phyloP scores from a whole-genome alignment of 53 echinoderm and acorn worm genomes.

The Crossaster papposus region DNA sequence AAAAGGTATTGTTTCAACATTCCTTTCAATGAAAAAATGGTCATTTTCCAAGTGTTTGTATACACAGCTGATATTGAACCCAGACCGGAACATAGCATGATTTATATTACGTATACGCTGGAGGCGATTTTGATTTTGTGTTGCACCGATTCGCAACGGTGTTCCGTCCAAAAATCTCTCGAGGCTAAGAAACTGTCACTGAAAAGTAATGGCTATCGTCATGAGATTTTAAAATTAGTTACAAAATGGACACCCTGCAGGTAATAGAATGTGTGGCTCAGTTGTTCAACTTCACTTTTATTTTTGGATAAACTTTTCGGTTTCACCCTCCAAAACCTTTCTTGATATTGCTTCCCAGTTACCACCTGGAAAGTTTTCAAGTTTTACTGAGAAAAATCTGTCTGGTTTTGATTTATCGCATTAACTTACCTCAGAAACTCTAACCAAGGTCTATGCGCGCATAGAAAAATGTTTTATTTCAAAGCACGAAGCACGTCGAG shows the following conservation, averaged over 20 bases:
- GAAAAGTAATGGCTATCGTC: slow-evolving; percentile 34
- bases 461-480: too few relatives aligned
- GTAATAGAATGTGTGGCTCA: not conserved
- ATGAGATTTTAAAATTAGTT: slow-evolving; percentile 42
- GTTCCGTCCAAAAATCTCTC: not conserved
- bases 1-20: not conserved
- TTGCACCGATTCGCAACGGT: not conserved
- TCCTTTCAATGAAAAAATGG: not conserved
- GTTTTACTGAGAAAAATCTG: not conserved
- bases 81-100: not conserved
- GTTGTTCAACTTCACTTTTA: not conserved
- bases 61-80: slow-evolving; percentile 8
- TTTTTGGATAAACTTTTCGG: not conserved
- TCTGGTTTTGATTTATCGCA: not conserved
- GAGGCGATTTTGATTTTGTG: slow-evolving; percentile 6
- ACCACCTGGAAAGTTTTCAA: not conserved
- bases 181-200: slow-evolving; percentile 36
- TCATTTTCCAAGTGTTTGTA: not conserved
- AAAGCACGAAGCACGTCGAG: not conserved
- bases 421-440: not conserved
- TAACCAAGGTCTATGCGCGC: too few relatives aligned
- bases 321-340: not conserved
- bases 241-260: slow-evolving; percentile 36
- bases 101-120: slow-evolving; percentile 23
- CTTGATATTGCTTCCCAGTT: not conserved